Conservation (phyloP, 2,888 invertebrate species). For the Leptodirus hochenwartii region DNA sequence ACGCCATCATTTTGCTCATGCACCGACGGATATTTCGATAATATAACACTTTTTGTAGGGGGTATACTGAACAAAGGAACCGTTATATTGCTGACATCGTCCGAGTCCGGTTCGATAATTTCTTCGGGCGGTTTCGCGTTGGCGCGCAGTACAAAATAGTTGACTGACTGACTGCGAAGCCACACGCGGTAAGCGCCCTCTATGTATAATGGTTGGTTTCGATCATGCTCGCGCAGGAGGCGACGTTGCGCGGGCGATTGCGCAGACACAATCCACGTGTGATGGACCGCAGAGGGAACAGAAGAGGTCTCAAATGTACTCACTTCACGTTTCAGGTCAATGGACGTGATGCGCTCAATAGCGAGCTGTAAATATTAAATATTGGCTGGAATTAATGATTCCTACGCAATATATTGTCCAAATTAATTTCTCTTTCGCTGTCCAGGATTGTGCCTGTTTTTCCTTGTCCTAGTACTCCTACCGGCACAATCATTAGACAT, state of each 20-base stretch:
- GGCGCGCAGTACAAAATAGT: constrained; percentile 68
- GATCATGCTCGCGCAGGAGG: constrained; percentile 45
- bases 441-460: no score
- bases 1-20: constrained; percentile 91
- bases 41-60: constrained; percentile 22
- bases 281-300: constrained; percentile 57
- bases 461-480: no score
- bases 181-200: constrained; percentile 75
- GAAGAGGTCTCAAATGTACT: constrained; percentile 43
- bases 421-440: no score
- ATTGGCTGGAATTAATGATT: no score
- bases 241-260: constrained; percentile 60
- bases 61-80: constrained; percentile 35
- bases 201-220: constrained; percentile 48
- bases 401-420: neutral
- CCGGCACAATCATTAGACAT: no score
- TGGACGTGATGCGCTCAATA: no score
- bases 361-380: no score
- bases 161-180: constrained; percentile 52
- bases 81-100: constrained; percentile 48
- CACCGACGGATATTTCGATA: constrained; percentile 38
- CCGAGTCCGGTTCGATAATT: constrained; percentile 25
- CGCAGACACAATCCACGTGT: constrained; percentile 85
- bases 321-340: no score
- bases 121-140: constrained; percentile 35